Evolutionary conservation across 1,140 invertebrate species (phyloP), one percentile per base, ranked within the genome.

Genomic region (Agrypnia vestita): DNA sequence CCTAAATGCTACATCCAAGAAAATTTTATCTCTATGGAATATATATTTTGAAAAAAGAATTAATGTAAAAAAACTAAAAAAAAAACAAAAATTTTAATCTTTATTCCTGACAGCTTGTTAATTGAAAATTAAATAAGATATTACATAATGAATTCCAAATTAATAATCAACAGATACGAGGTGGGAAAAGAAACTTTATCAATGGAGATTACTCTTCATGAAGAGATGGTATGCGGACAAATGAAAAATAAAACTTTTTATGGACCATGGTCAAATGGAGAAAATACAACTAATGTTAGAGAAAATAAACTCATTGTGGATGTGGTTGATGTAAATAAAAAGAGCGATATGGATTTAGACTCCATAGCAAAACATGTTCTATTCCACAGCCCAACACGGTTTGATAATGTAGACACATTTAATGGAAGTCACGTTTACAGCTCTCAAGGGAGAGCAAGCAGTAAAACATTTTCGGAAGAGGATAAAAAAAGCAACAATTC

Each of bases 131-230:
- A 35, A 35, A 35, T 6, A 35, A 6, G 25, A 35, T 6, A 35
- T 35, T 35, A 35, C 25, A 35, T 25, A 71, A 89, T 89, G 88
- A 86, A 86, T 84, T 83, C 84, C 75, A 89, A 88, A 85, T 84
- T 89, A 85, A 84, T 86, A 82, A 84, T 89, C 83, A 85, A 87
- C 74, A 89, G 85, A 86, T 85, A 85, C 83, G 88, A 87, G 81
- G 80, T 85, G 67, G 85, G 85, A 11, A 78, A 82, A 80, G 84
- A 86, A 84, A 86, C 85, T 84, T 85, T 86, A 85, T 86, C 85
- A 76, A 84, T 88, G 82, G 78, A 85, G 51, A 85, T 89, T 76
- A 84, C 80, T 47, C 85, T 87, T 64, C 83, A 82, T 59, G 84
- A 85, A 64, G 84, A 81, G 56, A 78, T 84, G 55, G 81, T 81